Evolutionary conservation across 2,113 vertebrate species (phyloP), one percentile per base, ranked within the genome.

Genomic region (Ramphastos sulfuratus): DNA sequence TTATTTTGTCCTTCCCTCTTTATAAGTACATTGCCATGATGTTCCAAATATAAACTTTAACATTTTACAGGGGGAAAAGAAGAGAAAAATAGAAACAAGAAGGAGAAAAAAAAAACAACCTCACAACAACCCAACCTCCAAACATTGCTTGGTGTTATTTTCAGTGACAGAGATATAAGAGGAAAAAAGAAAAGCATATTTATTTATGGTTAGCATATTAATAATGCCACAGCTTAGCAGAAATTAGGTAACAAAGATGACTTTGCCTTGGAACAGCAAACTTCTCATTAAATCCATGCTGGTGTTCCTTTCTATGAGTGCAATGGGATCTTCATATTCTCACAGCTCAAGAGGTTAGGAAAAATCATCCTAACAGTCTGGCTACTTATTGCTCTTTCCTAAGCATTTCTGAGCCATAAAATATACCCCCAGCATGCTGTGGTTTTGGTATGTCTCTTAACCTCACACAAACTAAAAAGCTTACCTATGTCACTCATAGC

Each of bases 1-100:
- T 93, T 89, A 86, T 88, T 92, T 95, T 78, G 70, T 82, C 67
- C 79, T 85, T 94, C 90, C 55, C 63, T 89, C 70, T 89, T 90
- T 74, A 30, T 64, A 93, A 95, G 58, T 44, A 58, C 66, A 72
- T 69, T 75, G 66, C 63, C 84, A 69, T 52, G 50, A 65, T 72
- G 61, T 48, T 93, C 87, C 74, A 94, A 93, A 93, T 72, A 89
- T 78, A 94, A 90, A 78, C 25, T 82, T 94, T 35, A 71, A 75
- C 55, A 75, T 72, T 90, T 84, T 86, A 78, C 85, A 75, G 84
- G 55, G 76, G 76, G 82, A 93, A 90, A 90, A 37, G 19, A 21
- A 67, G 42, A 33, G 61, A 63, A 79, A 92, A 89, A 75, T 27
- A 82, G 50, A 52, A 52, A 52, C 23, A 13, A 52, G 31, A 70